These are phyloP conservation scores for Cotesia vestalis DNA, from an alignment of 1,140 invertebrate genomes.

Conservation along the genomic window DNA sequence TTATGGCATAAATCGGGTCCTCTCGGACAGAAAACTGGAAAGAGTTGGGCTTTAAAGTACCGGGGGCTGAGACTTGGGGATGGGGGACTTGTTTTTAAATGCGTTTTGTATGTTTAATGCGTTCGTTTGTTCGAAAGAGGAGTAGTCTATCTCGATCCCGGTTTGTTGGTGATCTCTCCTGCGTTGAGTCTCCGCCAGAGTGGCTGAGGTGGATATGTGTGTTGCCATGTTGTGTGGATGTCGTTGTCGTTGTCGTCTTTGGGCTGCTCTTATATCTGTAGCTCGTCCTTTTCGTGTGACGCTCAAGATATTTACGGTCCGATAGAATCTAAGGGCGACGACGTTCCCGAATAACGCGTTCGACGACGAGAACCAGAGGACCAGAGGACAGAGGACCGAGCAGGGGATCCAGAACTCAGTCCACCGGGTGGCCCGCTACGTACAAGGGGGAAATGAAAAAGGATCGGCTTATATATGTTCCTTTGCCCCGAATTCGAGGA, in stretches of 20 bases:
- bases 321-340: slow-evolving; percentile 60
- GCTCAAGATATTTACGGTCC: slow-evolving; percentile 61
- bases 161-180: no score
- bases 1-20: no score
- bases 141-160: neutral
- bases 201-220: no score
- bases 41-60: no score
- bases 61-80: no score
- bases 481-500: neutral
- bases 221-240: neutral
- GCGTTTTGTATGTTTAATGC: no score
- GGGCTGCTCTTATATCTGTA: slow-evolving; percentile 16
- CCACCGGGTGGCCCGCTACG: slow-evolving; percentile 42
- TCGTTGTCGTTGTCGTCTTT: neutral
- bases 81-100: no score
- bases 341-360: slow-evolving; percentile 40
- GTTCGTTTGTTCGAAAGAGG: neutral
- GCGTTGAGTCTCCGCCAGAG: no score
- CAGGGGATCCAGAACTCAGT: slow-evolving; percentile 34
- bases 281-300: slow-evolving; percentile 47
- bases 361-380: slow-evolving; percentile 40
- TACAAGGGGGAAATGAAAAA: slow-evolving; percentile 9
- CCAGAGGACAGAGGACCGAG: slow-evolving; percentile 39
- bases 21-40: no score
- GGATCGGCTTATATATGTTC: slow-evolving; percentile 6